These are phyloP conservation scores for Melanaphis sacchari DNA, from an alignment of 1,140 invertebrate genomes.

Conservation along the genomic window DNA sequence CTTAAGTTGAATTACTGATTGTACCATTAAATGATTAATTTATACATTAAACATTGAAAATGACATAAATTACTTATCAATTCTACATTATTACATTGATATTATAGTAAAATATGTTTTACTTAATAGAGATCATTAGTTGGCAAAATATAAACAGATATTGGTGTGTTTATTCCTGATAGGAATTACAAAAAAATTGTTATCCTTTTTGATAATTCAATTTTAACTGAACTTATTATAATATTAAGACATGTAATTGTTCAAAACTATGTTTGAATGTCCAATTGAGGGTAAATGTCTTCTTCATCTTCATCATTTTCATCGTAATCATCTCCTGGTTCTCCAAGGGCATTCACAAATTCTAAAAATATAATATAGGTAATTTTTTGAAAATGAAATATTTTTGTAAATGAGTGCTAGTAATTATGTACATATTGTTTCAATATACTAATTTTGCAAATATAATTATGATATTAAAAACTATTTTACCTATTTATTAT, in stretches of 20 bases:
- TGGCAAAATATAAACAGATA: constrained; percentile 12
- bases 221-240: background rate
- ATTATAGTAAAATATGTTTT: constrained; percentile 28
- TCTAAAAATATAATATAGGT: constrained; percentile 68
- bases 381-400: background rate
- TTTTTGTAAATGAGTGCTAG: background rate
- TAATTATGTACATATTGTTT: background rate
- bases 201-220: background rate
- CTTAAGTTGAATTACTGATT: background rate
- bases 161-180: constrained; percentile 40
- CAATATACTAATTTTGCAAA: background rate
- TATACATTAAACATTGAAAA: background rate
- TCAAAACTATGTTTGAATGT: background rate
- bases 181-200: constrained; percentile 14
- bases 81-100: background rate
- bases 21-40: background rate
- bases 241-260: background rate
- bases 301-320: constrained; percentile 78
- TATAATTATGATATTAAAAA: background rate
- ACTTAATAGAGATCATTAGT: constrained; percentile 13
- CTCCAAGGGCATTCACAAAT: constrained; percentile 83
- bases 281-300: constrained; percentile 63
- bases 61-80: background rate
- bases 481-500: too few relatives aligned
- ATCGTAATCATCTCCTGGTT: constrained; percentile 77